Evolutionary conservation across 2,797 vertebrate species (phyloP).

Genomic region (Tachyglossus aculeatus): DNA sequence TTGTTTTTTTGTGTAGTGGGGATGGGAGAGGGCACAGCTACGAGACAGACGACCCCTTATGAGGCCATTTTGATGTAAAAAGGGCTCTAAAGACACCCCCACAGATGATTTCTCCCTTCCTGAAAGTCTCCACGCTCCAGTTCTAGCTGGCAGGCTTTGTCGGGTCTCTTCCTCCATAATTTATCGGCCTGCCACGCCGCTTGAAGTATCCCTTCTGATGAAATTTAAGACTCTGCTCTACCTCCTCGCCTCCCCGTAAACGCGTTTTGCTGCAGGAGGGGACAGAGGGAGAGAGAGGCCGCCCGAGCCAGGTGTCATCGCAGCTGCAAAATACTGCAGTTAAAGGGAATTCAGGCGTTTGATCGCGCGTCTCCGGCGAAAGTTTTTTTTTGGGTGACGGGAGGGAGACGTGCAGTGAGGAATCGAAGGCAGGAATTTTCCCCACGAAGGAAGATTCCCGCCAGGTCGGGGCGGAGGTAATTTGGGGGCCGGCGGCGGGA

Average conservation of each 20-base stretch:
- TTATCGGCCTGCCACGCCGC: slow-evolving; percentile 64
- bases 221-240: slow-evolving; percentile 72
- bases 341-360: slow-evolving; percentile 45
- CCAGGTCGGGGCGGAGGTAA: neutral
- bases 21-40: no score
- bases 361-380: slow-evolving; percentile 25
- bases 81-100: neutral
- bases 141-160: slow-evolving; percentile 30
- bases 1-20: neutral
- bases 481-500: neutral
- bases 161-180: slow-evolving; percentile 70
- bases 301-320: slow-evolving; percentile 35
- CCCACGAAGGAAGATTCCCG: neutral
- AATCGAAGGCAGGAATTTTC: neutral
- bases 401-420: neutral
- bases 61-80: neutral
- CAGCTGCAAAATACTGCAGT: slow-evolving; percentile 53
- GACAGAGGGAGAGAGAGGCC: slow-evolving; percentile 3
- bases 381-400: slow-evolving; percentile 17
- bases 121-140: slow-evolving; percentile 32
- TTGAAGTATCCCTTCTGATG: slow-evolving; percentile 75
- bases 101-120: slow-evolving; percentile 21
- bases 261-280: slow-evolving; percentile 57
- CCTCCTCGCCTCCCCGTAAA: slow-evolving; percentile 66
- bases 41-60: no score